Conservation (phyloP, 2,888 invertebrate species). For the Apotomis betuletana region DNA sequence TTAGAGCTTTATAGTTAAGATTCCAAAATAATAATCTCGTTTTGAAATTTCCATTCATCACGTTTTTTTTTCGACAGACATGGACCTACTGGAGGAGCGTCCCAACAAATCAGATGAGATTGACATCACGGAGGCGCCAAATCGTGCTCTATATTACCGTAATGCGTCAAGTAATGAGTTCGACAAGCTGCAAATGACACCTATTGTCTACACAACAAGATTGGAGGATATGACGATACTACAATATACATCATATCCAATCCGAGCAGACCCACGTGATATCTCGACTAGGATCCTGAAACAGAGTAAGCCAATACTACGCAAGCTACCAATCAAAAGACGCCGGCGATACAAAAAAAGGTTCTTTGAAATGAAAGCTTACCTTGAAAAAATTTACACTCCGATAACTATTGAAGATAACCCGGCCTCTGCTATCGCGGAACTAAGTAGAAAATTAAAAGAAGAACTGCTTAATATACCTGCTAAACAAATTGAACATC, state of each 20-base stretch:
- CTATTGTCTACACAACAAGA: constrained; percentile 55
- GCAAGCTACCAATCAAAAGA: not conserved
- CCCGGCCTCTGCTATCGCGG: not conserved
- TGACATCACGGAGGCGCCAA: constrained; percentile 7
- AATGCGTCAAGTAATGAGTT: not conserved
- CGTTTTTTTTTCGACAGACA: constrained; percentile 5
- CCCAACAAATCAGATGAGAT: constrained; percentile 8
- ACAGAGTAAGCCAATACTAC: constrained; percentile 51
- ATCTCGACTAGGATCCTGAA: constrained; percentile 43
- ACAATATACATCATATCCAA: not conserved
- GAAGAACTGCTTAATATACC: not conserved
- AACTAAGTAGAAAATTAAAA: not conserved
- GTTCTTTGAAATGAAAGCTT: constrained; percentile 7
- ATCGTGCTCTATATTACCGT: not conserved
- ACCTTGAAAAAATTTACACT: constrained; percentile 20
- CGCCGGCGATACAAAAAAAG: not conserved
- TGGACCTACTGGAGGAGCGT: constrained; percentile 15
- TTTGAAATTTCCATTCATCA: not conserved
- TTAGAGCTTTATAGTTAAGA: too few species aligned
- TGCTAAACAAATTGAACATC: not conserved
- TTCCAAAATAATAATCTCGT: too few species aligned
- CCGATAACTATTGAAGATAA: not conserved
- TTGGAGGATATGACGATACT: constrained; percentile 54
- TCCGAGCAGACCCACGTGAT: constrained; percentile 14
- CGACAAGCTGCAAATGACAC: constrained; percentile 10